These are phyloP conservation scores for Oscheius sp. DNA, from an alignment of 2,888 invertebrate species.

Conservation along the genomic window DNA sequence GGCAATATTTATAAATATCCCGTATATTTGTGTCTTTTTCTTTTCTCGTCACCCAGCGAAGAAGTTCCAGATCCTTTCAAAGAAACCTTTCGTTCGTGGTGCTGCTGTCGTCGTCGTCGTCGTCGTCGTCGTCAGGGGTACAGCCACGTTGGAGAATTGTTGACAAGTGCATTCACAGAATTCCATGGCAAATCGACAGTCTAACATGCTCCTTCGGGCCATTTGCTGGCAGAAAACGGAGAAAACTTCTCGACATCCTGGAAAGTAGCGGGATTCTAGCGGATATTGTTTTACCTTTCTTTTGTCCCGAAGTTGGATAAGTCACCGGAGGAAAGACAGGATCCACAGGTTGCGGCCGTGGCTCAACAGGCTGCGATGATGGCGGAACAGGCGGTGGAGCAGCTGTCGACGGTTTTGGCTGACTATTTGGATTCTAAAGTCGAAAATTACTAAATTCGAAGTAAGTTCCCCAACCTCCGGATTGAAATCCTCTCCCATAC, in stretches of 20 bases:
- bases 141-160: background rate
- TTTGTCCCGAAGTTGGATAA: background rate
- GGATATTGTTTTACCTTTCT: background rate
- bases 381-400: background rate
- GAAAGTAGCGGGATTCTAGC: too few relatives aligned
- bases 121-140: background rate
- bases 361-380: background rate
- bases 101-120: background rate
- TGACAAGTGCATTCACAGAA: constrained; percentile 27
- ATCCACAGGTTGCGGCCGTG: background rate
- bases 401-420: background rate
- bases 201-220: background rate
- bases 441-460: background rate
- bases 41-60: background rate
- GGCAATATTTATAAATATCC: too few relatives aligned
- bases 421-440: constrained; percentile 10
- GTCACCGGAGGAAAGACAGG: constrained; percentile 15
- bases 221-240: constrained; percentile 14
- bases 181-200: constrained; percentile 7
- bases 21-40: too few relatives aligned
- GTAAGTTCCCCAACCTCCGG: constrained; percentile 7
- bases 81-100: background rate
- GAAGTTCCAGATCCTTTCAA: constrained; percentile 10
- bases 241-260: constrained; percentile 12
- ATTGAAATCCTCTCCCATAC: constrained; percentile 43